phyloP scores from a whole-genome alignment of 2,113 vertebrate genomes.

The Vireo altiloquus region DNA sequence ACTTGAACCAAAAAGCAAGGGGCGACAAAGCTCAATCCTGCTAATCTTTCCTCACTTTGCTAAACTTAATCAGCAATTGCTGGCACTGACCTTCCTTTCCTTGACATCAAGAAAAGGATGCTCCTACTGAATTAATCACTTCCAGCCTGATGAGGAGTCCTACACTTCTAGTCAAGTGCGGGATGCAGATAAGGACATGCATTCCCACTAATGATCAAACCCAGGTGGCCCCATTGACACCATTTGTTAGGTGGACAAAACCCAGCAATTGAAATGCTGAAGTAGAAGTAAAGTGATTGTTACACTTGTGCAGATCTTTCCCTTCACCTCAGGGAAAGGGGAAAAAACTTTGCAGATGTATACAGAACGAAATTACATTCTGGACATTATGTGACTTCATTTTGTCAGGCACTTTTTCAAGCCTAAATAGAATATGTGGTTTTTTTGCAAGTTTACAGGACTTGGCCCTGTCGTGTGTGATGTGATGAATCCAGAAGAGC shows the following conservation, averaged over 20 bases:
- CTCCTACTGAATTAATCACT: background rate
- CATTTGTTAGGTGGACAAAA: background rate
- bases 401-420: background rate
- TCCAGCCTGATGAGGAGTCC: background rate
- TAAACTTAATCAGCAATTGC: background rate
- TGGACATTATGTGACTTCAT: background rate
- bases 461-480: background rate
- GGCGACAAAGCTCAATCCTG: constrained; percentile 6
- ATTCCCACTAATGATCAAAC: background rate
- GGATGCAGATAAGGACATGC: background rate
- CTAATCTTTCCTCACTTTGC: background rate
- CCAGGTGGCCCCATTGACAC: background rate
- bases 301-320: background rate
- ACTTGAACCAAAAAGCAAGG: background rate
- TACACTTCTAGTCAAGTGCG: background rate
- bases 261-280: background rate
- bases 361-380: background rate
- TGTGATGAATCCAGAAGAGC: background rate
- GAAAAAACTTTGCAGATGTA: background rate
- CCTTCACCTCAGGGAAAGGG: background rate
- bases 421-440: background rate
- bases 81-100: background rate
- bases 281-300: background rate
- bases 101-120: background rate
- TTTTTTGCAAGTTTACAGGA: background rate